Evolutionary conservation across 2,113 vertebrate species (phyloP).

Genomic region (Carettochelys insculpta): DNA sequence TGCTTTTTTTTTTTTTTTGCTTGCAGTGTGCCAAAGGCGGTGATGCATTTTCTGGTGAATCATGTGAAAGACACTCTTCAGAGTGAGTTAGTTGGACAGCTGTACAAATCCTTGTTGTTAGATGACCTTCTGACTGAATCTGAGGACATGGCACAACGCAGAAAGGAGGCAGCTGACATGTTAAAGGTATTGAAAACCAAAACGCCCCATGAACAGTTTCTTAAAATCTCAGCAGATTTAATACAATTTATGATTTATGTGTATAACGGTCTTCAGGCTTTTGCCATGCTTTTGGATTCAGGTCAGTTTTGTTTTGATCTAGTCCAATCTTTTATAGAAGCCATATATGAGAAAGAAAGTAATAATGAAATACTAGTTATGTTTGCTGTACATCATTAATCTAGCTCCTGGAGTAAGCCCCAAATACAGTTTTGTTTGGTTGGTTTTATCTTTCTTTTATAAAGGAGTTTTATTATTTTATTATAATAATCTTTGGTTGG

Average conservation of each 20-base stretch:
- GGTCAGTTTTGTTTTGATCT: neutral
- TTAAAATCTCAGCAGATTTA: neutral
- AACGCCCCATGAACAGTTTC: neutral
- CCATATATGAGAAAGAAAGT: neutral
- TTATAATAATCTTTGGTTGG: too few relatives aligned
- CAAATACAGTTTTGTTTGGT: neutral
- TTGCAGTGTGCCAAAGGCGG: conserved; percentile 95
- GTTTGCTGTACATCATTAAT: neutral
- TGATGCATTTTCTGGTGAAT: conserved; percentile 99
- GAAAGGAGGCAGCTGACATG: conserved; percentile 97
- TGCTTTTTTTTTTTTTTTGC: neutral
- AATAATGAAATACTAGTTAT: neutral
- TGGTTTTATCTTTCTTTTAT: neutral
- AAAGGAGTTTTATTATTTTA: neutral
- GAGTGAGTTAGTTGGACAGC: conserved; percentile 96
- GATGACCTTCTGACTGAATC: conserved; percentile 96
- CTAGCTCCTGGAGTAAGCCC: neutral
- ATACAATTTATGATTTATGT: neutral
- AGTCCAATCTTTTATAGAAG: neutral
- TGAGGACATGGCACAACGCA: conserved; percentile 98
- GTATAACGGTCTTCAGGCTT: neutral
- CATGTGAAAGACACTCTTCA: conserved; percentile 97
- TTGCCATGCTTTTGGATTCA: neutral
- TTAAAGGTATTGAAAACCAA: conserved; percentile 83
- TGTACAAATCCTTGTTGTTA: conserved; percentile 91